Base-by-base conservation (phyloP, 2,888 invertebrate species). In the Emmelina monodactyla region DNA sequence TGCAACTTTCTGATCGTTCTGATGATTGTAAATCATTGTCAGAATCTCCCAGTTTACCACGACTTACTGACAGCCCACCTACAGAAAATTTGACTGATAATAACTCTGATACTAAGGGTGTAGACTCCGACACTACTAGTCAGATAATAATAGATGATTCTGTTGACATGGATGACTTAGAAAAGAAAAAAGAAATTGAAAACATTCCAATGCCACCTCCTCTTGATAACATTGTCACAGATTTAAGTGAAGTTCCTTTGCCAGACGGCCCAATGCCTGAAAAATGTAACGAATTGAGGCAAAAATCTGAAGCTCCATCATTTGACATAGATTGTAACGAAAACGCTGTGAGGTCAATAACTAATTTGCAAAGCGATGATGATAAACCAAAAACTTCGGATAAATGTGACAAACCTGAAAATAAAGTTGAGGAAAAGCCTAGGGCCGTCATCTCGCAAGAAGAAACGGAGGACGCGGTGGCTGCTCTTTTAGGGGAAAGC, bases 391-490 rank as follows among this genome's bases (percentile, higher is more conserved):
- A 72, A 60, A 52, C 64, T 58, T 36, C 65, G 70, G 38, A 49
- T n/a, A 72, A 73, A 34, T 37, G 50, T 10, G 50, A 54, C 35
- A 25, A 53, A 14, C 42, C 51, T 9, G 83, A 84, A 6, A 84
- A 85, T 33, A 86, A 85, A 53, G 44, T 66, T 1, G 89, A 90
- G 41, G 91, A 91, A 53, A 92, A 91, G 55, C 89, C 89, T 0
- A 83, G 92, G 32, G 90, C 89, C 7, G 82, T 90, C 1, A 94
- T 94, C 51, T 94, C 93, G 0, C 94, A 94, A 66, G 94, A 94
- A 72, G 94, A 94, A 70, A 94, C 94, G 0, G 94, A 92, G 65
- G 93, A 93, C 62, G 94, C 94, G 0, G 94, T 94, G 0, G 93
- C 93, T 6, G 93, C 94, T 1, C 70, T 94, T 16, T 68, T 94